phyloP scores from a whole-genome alignment of 1,140 invertebrate genomes.

The Aphaenogaster floridana region DNA sequence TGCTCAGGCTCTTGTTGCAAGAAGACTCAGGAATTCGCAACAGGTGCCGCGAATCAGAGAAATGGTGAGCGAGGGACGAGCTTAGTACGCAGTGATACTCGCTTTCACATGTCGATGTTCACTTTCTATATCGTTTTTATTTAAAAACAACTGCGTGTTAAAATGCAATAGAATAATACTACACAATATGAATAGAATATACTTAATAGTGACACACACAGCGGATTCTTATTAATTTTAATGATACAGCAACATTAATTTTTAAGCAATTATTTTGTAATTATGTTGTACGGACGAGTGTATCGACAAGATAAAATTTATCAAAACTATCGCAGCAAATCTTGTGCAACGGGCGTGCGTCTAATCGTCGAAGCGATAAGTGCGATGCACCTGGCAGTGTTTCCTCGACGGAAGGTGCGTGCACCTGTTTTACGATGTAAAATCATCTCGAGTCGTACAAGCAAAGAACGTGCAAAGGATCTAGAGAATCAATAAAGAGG shows the following conservation, averaged over 20 bases:
- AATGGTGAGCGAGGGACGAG: constrained; percentile 20
- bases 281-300: not conserved
- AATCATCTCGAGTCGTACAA: constrained; percentile 28
- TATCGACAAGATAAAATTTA: not conserved
- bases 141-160: not conserved
- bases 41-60: constrained; percentile 74
- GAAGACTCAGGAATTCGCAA: constrained; percentile 68
- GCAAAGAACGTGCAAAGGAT: constrained; percentile 27
- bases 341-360: not conserved
- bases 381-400: constrained; percentile 48
- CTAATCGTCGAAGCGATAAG: constrained; percentile 58
- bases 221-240: not conserved
- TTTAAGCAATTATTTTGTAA: not conserved
- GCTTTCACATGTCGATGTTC: not conserved
- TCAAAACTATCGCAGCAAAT: constrained; percentile 30
- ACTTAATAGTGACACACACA: not conserved
- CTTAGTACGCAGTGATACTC: not conserved
- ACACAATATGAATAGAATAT: not conserved
- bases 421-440: constrained; percentile 78
- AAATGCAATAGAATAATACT: not conserved
- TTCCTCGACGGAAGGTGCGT: constrained; percentile 36
- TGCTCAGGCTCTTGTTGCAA: constrained; percentile 24
- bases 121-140: not conserved
- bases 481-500: constrained; percentile 17
- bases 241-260: not conserved